These are phyloP conservation scores for Drosophila punjabiensis DNA, from an alignment of 1,140 invertebrate genomes.

Conservation along the genomic window DNA sequence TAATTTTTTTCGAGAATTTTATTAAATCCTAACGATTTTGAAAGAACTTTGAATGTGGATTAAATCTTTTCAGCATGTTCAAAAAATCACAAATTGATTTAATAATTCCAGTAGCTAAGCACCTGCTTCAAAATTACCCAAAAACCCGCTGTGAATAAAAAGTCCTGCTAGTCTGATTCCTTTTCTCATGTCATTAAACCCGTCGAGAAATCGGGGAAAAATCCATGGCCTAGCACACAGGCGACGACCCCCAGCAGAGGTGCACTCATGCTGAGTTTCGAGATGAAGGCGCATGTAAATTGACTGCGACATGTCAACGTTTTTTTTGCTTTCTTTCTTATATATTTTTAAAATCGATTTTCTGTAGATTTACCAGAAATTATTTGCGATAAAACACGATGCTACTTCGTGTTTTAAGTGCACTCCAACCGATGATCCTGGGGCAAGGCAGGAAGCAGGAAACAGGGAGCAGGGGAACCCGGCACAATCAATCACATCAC, in stretches of 20 bases:
- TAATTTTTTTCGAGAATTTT: no score
- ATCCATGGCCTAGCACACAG: slow-evolving; percentile 33
- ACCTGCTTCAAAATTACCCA: not conserved
- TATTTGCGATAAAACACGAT: slow-evolving; percentile 80
- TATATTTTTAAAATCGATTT: slow-evolving; percentile 64
- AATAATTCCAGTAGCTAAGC: not conserved
- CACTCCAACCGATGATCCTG: slow-evolving; percentile 57
- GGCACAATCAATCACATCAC: slow-evolving; percentile 73
- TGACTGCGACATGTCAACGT: slow-evolving; percentile 54
- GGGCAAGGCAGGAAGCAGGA: slow-evolving; percentile 2
- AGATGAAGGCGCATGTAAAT: slow-evolving; percentile 42
- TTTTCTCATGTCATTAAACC: slow-evolving; percentile 57
- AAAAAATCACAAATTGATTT: not conserved
- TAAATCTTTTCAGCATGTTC: not conserved
- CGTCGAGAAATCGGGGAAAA: slow-evolving; percentile 19
- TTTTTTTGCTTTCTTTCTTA: slow-evolving; percentile 15
- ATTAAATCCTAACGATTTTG: no score
- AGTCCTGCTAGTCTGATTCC: slow-evolving; percentile 22
- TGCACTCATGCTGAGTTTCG: slow-evolving; percentile 38
- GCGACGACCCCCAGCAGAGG: slow-evolving; percentile 43
- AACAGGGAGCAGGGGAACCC: not conserved
- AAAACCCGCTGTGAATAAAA: not conserved
- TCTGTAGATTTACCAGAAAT: slow-evolving; percentile 74
- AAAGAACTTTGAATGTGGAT: no score
- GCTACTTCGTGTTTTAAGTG: slow-evolving; percentile 73